These are phyloP conservation scores for Drosophila colorata DNA, from an alignment of 2,888 invertebrate species.

Conservation along the genomic window DNA sequence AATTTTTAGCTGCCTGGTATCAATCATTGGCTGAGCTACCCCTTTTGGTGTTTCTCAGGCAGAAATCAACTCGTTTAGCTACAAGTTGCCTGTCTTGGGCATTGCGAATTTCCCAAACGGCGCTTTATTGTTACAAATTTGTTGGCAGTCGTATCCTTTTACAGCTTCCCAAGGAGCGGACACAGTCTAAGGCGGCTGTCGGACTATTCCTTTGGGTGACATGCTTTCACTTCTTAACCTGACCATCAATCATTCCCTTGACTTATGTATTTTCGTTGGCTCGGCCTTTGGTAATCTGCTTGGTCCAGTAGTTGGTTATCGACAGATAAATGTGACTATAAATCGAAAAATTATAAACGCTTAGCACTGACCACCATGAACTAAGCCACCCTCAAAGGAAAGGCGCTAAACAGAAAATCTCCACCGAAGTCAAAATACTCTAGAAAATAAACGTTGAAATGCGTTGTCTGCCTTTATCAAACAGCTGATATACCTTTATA, in stretches of 20 bases:
- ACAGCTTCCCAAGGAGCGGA: constrained; percentile 40
- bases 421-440: constrained; percentile 16
- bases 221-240: constrained; percentile 67
- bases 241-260: constrained; percentile 80
- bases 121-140: constrained; percentile 81
- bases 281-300: constrained; percentile 33
- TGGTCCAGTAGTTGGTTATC: constrained; percentile 52
- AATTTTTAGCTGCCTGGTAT: constrained; percentile 71
- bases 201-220: constrained; percentile 67
- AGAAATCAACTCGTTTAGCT: constrained; percentile 47
- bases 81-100: constrained; percentile 54
- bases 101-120: constrained; percentile 76
- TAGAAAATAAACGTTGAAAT: not conserved
- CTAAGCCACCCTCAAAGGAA: constrained; percentile 36
- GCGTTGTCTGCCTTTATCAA: too few species aligned
- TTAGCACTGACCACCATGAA: constrained; percentile 63
- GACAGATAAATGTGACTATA: constrained; percentile 82
- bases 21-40: constrained; percentile 56
- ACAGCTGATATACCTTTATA: constrained; percentile 3
- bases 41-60: constrained; percentile 32
- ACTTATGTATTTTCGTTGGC: constrained; percentile 58
- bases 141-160: constrained; percentile 58
- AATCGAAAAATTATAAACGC: constrained; percentile 84
- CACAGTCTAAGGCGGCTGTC: not conserved
- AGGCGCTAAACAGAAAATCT: not conserved